These are phyloP conservation scores for Acanthiza pusilla DNA, from an alignment of 2,797 vertebrate genomes.

Conservation along the genomic window DNA sequence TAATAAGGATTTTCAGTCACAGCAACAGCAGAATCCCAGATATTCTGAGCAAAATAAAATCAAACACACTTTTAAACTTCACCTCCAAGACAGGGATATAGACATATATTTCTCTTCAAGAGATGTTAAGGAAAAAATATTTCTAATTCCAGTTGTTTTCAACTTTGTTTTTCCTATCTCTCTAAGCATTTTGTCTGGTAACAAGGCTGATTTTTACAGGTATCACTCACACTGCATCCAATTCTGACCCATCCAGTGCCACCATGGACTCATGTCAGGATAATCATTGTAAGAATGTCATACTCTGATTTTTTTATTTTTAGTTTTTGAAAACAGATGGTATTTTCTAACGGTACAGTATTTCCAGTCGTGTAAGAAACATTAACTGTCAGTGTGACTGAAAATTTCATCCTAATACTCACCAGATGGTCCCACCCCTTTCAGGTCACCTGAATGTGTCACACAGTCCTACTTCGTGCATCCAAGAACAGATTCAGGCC, in stretches of 20 bases:
- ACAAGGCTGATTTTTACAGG: not conserved
- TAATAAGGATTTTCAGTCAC: not conserved
- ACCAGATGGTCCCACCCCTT: not conserved
- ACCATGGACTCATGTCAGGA: not conserved
- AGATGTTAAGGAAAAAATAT: not conserved
- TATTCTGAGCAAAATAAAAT: not conserved
- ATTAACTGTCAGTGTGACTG: not conserved
- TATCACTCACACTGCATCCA: not conserved
- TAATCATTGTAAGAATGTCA: not conserved
- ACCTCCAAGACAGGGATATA: not conserved
- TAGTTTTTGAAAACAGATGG: not conserved
- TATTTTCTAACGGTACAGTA: not conserved
- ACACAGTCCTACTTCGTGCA: not conserved
- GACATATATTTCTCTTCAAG: not conserved
- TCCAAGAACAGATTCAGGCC: not conserved
- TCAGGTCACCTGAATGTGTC: not conserved
- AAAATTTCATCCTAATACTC: not conserved
- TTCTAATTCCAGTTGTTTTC: not conserved
- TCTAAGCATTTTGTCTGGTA: not conserved
- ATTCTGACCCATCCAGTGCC: not conserved
- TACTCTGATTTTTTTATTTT: not conserved
- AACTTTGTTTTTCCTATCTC: not conserved
- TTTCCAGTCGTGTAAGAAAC: not conserved
- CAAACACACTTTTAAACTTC: not conserved
- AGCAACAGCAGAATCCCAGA: not conserved